Evolutionary conservation across 2,888 invertebrate species (phyloP).

Genomic region (Polyommatus icarus): DNA sequence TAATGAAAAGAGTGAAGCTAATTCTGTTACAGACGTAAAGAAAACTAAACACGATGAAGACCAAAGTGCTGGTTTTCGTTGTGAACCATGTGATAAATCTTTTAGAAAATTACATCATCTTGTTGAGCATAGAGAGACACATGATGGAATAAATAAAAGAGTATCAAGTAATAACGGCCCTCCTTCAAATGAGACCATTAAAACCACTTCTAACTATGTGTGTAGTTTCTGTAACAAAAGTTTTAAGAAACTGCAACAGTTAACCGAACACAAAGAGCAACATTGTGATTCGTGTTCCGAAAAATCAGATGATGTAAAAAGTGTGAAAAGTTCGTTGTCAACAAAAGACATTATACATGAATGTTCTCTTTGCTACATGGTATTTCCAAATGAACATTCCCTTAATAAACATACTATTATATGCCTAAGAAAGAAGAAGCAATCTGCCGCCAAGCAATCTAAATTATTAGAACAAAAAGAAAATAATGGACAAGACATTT

Average conservation of each 20-base stretch:
- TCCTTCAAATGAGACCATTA: constrained; percentile 48
- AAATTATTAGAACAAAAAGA: constrained; percentile 46
- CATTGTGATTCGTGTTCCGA: constrained; percentile 68
- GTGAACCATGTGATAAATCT: constrained; percentile 76
- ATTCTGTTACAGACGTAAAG: constrained; percentile 49
- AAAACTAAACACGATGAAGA: constrained; percentile 57
- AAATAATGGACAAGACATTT: constrained; percentile 26
- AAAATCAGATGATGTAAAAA: constrained; percentile 68
- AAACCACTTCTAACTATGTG: constrained; percentile 51
- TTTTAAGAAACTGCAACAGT: constrained; percentile 68
- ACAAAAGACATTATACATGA: constrained; percentile 77
- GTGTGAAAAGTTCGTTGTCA: constrained; percentile 66
- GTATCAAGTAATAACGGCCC: constrained; percentile 48
- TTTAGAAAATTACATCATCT: constrained; percentile 75
- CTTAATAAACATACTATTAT: constrained; percentile 67
- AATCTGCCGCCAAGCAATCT: constrained; percentile 52
- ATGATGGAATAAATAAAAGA: constrained; percentile 68
- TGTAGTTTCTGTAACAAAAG: constrained; percentile 73
- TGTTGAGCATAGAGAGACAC: constrained; percentile 75
- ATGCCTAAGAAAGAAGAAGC: constrained; percentile 70
- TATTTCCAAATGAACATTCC: constrained; percentile 76
- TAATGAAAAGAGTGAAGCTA: constrained; percentile 58
- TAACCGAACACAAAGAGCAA: constrained; percentile 74
- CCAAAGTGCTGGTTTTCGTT: constrained; percentile 68
- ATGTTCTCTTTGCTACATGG: constrained; percentile 77